Conservation (phyloP, 2,888 invertebrate genomes). For the Nycteola revayana region DNA sequence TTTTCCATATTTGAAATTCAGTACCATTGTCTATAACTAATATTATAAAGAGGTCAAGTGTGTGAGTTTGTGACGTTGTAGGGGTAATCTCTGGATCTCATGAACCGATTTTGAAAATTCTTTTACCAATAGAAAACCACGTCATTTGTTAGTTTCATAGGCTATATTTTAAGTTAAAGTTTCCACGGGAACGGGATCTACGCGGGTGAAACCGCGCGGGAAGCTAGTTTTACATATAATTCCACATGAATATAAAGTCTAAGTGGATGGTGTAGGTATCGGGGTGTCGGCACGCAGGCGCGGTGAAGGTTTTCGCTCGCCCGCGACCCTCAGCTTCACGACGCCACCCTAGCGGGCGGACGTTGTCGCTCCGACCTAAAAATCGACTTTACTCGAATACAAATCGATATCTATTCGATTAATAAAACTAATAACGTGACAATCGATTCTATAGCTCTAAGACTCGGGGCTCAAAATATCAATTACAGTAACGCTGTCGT, state of each 20-base stretch:
- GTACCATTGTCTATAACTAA: no score
- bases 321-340: conserved; percentile 54
- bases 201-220: no score
- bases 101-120: no score
- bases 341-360: conserved; percentile 60
- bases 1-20: no score
- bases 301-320: conserved; percentile 57
- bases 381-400: conserved; percentile 42
- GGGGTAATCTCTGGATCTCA: no score
- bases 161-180: no score
- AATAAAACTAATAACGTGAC: conserved; percentile 42
- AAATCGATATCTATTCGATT: conserved; percentile 66
- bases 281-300: conserved; percentile 58
- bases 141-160: no score
- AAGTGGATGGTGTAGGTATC: conserved; percentile 35
- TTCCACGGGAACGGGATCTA: no score
- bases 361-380: conserved; percentile 44
- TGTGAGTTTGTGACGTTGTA: no score
- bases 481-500: neutral
- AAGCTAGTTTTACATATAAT: no score
- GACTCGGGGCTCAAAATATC: neutral
- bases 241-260: conserved; percentile 30
- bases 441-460: conserved; percentile 41
- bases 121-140: no score
- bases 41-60: no score